Percentiles rank a stretch among this genome's conserved stretches.
Conservation (phyloP, 2,113 vertebrate genomes). For the Asarcornis scutulata region DNA sequence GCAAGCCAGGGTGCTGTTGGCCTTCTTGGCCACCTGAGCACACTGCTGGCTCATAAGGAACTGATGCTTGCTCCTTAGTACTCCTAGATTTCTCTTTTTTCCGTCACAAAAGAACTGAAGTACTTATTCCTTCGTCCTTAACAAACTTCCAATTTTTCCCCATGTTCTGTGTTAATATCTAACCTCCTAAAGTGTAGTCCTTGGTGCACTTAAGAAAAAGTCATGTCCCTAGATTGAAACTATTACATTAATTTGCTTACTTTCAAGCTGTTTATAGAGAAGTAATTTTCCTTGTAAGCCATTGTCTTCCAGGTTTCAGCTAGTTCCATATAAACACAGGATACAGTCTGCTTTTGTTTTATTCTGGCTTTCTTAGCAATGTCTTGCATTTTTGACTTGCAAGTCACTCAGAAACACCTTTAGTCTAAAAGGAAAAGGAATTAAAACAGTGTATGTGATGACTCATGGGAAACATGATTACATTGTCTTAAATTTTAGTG, state of each 20-base stretch:
- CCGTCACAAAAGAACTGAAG: not conserved
- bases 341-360: constrained; percentile 81
- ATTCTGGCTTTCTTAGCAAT: constrained; percentile 75
- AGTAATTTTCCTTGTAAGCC: constrained; percentile 76
- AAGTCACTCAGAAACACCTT: constrained; percentile 76
- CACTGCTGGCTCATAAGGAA: not conserved
- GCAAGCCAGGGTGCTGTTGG: too few species aligned
- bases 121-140: not conserved
- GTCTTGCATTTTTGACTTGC: constrained; percentile 77
- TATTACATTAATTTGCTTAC: constrained; percentile 54
- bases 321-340: constrained; percentile 80
- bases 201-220: not conserved
- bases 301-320: constrained; percentile 82
- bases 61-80: not conserved
- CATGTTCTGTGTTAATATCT: not conserved
- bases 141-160: not conserved
- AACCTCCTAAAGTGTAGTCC: not conserved
- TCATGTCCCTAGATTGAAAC: not conserved
- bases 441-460: not conserved
- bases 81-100: not conserved
- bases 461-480: not conserved
- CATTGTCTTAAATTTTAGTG: not conserved
- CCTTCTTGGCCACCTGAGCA: too few species aligned
- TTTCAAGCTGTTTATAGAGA: constrained; percentile 83
- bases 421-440: constrained; percentile 71